Evolutionary conservation across 2,797 vertebrate genomes (phyloP), one percentile per base, ranked within the genome.

Genomic region (Sebastes vulpes): DNA sequence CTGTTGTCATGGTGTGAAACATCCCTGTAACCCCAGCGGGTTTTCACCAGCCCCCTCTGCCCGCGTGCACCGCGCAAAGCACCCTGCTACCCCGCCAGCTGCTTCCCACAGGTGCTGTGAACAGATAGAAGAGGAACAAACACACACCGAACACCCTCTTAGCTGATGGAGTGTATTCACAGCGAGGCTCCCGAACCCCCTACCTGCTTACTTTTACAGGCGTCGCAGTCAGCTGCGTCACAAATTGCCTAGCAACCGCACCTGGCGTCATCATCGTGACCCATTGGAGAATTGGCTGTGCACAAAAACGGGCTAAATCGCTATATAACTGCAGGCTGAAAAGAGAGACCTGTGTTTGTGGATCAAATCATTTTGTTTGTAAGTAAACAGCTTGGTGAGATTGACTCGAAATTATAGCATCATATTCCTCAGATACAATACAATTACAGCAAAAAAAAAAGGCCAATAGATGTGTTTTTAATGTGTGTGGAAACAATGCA

Each of bases 61-160:
- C 77, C 75, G 72, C 58, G 3, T 42, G 46, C 57, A 56, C 23
- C 18, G 81, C 57, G 74, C 76, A 81, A 81, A 82, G 82, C 85
- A 35, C 84, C 79, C 88, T 26, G 84, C 84, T 71, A 83, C 57
- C 66, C 67, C 69, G 79, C 84, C 91, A 92, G 87, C 78, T 92
- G 92, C 90, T 75, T 86, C 84, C 89, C 87, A 90, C 91, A 94
- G 92, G 92, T 94, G 92, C 61, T 90, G 86, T 81, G 65, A 78
- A 72, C 82, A 91, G 85, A 85, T 79, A 81, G 82, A 79, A 59
- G 72, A 75, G 31, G 64, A 66, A 75, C 79, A 82, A 82, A 89
- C 78, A 86, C 50, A 16, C 28, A 6, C 79, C 60, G 42, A 52
- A 63, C 68, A 70, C 78, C 83, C 64, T 77, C 76, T 32, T n/a